Evolutionary conservation across 1,140 invertebrate genomes (phyloP).

Genomic region (Penaeus chinensis): DNA sequence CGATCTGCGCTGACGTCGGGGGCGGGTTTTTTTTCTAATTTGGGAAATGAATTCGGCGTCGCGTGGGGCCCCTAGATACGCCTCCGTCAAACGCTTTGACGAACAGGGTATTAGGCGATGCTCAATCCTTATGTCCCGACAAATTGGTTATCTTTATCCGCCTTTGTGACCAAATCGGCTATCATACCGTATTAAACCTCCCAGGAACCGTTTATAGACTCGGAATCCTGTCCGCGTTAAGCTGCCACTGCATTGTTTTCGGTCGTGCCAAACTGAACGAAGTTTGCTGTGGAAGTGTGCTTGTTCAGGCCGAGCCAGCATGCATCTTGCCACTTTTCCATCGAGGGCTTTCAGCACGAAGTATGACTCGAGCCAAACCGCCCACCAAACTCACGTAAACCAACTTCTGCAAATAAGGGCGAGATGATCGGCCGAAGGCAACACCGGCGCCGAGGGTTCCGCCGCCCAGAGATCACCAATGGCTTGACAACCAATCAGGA

Average conservation of each 20-base stretch:
- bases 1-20: too few species aligned
- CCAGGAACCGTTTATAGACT: constrained; percentile 46
- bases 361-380: too few species aligned
- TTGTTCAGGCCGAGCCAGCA: too few species aligned
- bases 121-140: constrained; percentile 40
- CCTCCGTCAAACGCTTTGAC: not conserved
- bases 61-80: not conserved
- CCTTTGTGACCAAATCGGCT: constrained; percentile 52
- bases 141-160: constrained; percentile 58
- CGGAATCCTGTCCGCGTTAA: constrained; percentile 15
- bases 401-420: too few species aligned
- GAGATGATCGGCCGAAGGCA: not conserved
- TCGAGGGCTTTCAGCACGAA: too few species aligned
- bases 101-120: too few species aligned
- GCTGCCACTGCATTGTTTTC: constrained; percentile 35
- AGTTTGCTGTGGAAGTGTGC: too few species aligned
- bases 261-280: not conserved
- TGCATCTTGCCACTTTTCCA: too few species aligned
- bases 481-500: constrained; percentile 45
- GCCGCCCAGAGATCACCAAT: constrained; percentile 3
- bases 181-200: constrained; percentile 50
- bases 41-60: constrained; percentile 30
- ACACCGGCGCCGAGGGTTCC: constrained; percentile 18
- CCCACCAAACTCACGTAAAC: too few species aligned
- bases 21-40: not conserved